Conservation (phyloP, 2,888 invertebrate species). For the Cryptops parisi region DNA sequence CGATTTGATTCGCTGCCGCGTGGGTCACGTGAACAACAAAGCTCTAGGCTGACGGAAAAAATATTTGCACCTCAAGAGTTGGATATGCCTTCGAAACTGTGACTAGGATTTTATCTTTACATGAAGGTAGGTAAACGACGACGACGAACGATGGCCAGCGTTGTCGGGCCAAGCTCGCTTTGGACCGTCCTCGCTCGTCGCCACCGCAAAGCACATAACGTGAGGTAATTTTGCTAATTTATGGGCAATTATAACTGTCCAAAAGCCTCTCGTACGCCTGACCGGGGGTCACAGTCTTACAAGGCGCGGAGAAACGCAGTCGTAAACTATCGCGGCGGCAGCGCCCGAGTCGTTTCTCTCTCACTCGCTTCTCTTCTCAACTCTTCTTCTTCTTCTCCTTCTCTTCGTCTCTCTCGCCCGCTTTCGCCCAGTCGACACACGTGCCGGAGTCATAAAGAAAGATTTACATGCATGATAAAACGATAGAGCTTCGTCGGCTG, state of each 20-base stretch:
- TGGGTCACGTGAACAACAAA: slow-evolving; percentile 17
- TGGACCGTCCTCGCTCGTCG: background rate
- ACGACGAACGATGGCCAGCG: background rate
- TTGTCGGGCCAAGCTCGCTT: background rate
- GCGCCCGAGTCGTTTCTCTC: slow-evolving; percentile 12
- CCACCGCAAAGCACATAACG: slow-evolving; percentile 13
- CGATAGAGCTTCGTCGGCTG: slow-evolving; percentile 3
- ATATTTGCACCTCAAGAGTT: slow-evolving; percentile 16
- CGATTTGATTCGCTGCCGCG: slow-evolving; percentile 19
- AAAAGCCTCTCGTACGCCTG: slow-evolving; percentile 14
- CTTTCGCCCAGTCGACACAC: slow-evolving; percentile 14
- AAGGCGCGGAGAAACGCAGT: slow-evolving; percentile 12
- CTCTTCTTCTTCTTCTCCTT: too few relatives aligned
- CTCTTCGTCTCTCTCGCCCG: too few relatives aligned
- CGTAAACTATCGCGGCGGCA: slow-evolving; percentile 11
- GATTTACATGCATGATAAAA: slow-evolving; percentile 15
- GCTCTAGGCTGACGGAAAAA: slow-evolving; percentile 15
- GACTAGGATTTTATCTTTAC: slow-evolving; percentile 16
- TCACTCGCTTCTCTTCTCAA: too few relatives aligned
- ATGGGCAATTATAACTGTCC: slow-evolving; percentile 16
- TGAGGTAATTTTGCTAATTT: slow-evolving; percentile 16
- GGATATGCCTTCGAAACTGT: slow-evolving; percentile 16
- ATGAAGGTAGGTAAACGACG: slow-evolving; percentile 15
- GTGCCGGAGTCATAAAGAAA: slow-evolving; percentile 15
- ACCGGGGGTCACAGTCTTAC: slow-evolving; percentile 16